Percentiles rank a stretch among this genome's conserved stretches.
phyloP scores from a whole-genome alignment of 2,113 vertebrate genomes.

The Procavia capensis region DNA sequence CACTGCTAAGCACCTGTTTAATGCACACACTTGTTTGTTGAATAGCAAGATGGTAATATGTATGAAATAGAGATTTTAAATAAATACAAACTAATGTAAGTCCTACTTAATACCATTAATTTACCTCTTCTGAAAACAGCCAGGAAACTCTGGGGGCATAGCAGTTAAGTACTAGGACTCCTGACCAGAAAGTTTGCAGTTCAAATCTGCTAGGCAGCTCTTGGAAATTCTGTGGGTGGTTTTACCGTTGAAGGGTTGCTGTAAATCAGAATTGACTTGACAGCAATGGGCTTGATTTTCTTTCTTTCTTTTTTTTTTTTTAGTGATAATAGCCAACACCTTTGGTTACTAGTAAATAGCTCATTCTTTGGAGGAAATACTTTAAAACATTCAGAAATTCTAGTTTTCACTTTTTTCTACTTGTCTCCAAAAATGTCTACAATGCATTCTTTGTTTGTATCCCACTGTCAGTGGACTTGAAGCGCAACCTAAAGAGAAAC shows the following conservation, averaged over 20 bases:
- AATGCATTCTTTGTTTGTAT: not conserved
- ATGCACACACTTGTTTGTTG: not conserved
- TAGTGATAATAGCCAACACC: not conserved
- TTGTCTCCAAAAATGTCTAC: constrained; percentile 25
- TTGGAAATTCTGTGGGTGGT: too few species aligned
- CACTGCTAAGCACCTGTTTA: not conserved
- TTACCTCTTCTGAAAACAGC: not conserved
- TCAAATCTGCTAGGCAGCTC: too few species aligned
- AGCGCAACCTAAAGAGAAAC: not conserved
- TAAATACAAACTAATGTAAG: not conserved
- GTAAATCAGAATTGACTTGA: too few species aligned
- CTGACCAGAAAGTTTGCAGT: too few species aligned
- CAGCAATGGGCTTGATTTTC: too few species aligned
- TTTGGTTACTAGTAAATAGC: not conserved
- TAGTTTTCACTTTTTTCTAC: not conserved
- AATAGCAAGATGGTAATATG: not conserved
- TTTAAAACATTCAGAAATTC: not conserved
- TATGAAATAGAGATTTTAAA: constrained; percentile 8
- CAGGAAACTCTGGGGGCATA: too few species aligned
- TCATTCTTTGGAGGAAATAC: not conserved
- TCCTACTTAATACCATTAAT: constrained; percentile 15
- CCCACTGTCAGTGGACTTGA: not conserved
- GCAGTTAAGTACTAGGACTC: too few species aligned
- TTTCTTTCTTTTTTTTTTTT: too few species aligned
- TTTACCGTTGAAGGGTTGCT: too few species aligned